Percentiles rank a stretch among this genome's conserved stretches.
phyloP scores from a whole-genome alignment of 2,797 vertebrate species.

The Percopsis omiscomaycus region DNA sequence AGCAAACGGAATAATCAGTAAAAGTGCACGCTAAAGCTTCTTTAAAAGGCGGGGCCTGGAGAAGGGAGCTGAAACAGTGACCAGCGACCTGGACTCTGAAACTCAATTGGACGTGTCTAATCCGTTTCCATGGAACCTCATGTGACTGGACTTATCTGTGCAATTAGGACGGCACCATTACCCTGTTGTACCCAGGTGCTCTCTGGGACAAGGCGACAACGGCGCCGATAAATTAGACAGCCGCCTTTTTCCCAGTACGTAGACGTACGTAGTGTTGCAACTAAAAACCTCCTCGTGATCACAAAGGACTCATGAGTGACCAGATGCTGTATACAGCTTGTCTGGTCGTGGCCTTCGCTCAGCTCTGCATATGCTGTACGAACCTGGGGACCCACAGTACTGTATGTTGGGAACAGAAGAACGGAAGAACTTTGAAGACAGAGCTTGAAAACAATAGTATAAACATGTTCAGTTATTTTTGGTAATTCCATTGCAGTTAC shows the following conservation, averaged over 20 bases:
- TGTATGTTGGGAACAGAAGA: slow-evolving; percentile 11
- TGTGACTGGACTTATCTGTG: slow-evolving; percentile 53
- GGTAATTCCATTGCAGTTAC: no score
- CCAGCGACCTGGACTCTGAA: slow-evolving; percentile 15
- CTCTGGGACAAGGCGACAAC: slow-evolving; percentile 34
- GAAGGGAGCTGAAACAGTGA: no score
- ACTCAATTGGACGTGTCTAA: slow-evolving; percentile 44
- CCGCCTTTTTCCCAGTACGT: background rate
- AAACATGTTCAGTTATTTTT: background rate
- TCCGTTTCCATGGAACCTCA: slow-evolving; percentile 62
- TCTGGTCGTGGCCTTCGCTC: slow-evolving; percentile 27
- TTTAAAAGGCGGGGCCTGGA: no score
- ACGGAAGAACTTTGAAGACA: slow-evolving; percentile 21
- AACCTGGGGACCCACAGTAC: slow-evolving; percentile 23
- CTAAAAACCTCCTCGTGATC: slow-evolving; percentile 24
- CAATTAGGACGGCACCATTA: slow-evolving; percentile 68
- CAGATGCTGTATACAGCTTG: slow-evolving; percentile 47
- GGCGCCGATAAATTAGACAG: slow-evolving; percentile 55
- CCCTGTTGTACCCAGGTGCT: slow-evolving; percentile 30
- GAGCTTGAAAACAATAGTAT: background rate
- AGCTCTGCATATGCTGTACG: slow-evolving; percentile 19
- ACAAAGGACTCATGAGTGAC: slow-evolving; percentile 29
- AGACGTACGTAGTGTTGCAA: background rate
- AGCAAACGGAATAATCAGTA: no score
- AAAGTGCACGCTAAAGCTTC: no score